A percentile compares a stretch with the other conserved stretches of the same genome.
Evolutionary conservation across 2,888 invertebrate genomes (phyloP).

Genomic region (Ophion costatus): DNA sequence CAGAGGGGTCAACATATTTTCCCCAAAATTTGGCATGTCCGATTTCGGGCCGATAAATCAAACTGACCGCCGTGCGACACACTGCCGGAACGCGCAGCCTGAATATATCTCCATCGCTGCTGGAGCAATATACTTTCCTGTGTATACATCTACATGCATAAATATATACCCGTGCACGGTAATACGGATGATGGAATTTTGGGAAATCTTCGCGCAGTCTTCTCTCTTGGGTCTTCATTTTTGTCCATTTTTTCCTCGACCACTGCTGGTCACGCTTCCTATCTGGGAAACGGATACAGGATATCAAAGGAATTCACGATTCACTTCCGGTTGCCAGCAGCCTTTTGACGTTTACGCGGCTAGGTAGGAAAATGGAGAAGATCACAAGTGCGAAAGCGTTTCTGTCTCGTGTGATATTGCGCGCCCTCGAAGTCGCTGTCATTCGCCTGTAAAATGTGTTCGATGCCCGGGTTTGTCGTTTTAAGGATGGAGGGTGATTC

Average conservation of each 20-base stretch:
- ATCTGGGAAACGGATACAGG: constrained; percentile 39
- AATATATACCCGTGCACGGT: background rate
- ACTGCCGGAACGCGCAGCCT: constrained; percentile 32
- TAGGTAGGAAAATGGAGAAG: background rate
- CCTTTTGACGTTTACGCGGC: constrained; percentile 39
- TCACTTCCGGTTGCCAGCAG: constrained; percentile 17
- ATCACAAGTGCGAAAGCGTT: background rate
- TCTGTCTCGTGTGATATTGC: constrained; percentile 36
- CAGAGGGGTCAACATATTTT: constrained; percentile 80
- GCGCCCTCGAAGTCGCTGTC: constrained; percentile 43
- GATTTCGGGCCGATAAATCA: constrained; percentile 82
- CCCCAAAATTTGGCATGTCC: constrained; percentile 80
- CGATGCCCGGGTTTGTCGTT: constrained; percentile 52
- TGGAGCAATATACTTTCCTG: constrained; percentile 50
- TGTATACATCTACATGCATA: constrained; percentile 33
- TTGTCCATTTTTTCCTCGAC: background rate
- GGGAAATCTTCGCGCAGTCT: constrained; percentile 13
- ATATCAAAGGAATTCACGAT: constrained; percentile 35
- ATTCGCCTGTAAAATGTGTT: constrained; percentile 49
- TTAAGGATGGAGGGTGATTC: constrained; percentile 40
- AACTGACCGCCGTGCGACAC: constrained; percentile 78
- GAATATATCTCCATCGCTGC: constrained; percentile 58
- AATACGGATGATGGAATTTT: background rate
- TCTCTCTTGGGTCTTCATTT: constrained; percentile 12
- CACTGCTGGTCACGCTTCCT: constrained; percentile 33